Evolutionary conservation across 2,797 vertebrate genomes (phyloP), one percentile per base, ranked within the genome.

Genomic region (Stomatorhinus walkeri): DNA sequence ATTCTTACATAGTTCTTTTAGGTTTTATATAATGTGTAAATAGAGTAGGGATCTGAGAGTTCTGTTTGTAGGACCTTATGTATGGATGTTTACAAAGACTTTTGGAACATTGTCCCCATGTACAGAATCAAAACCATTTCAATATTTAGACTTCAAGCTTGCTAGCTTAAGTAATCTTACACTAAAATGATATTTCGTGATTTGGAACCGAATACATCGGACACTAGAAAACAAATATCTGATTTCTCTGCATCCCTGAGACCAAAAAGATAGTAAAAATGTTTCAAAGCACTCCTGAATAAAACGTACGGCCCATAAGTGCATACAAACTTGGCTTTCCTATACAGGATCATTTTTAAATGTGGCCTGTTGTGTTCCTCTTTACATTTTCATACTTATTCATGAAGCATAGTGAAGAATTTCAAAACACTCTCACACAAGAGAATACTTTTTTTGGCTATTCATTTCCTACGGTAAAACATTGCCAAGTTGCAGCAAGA

Each of bases 361-460:
- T 32, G 24, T 14, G 64, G 24, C 28, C 64, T 68, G 24, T 68
- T 68, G 61, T 64, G 64, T 14, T 68, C 24, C 12, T 32, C 24
- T 68, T 68, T 68, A 32, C 64, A 32, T 68, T 68, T 68, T 68
- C 64, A 68, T 68, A 68, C 64, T 68, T 68, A 68, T 68, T 68
- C 64, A 68, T 68, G 24, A 68, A 68, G 10, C 64, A 68, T 32
- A 12, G 24, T 10, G 22, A 68, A 68, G 64, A 68, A 28, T 28
- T 68, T 68, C 64, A 68, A 68, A 68, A 68, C 64, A 68, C 24
- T 68, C 61, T 64, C 61, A 68, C 64, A 68, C 64, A 68, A 68
- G 64, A 68, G 64, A 68, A 68, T 68, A 32, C 64, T 68, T 68
- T 68, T 68, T 5, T 68, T 68, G 61, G 12, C 61, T 68, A 32